Evolutionary conservation across 2,888 invertebrate species (phyloP).

Genomic region (Tachystola acroxantha): DNA sequence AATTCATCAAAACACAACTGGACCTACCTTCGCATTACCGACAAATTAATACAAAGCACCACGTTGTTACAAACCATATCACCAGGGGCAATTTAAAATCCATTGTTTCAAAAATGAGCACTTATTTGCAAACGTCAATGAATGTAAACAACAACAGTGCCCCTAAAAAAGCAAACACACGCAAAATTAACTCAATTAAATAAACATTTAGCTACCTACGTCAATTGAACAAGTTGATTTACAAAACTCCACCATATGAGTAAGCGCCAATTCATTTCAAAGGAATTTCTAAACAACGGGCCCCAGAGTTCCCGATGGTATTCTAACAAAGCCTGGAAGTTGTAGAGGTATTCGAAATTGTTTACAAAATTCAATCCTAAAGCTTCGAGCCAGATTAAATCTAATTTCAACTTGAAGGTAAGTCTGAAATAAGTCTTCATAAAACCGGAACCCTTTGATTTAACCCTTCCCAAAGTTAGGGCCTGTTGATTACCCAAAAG

Average conservation of each 20-base stretch:
- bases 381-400: slow-evolving; percentile 77
- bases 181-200: slow-evolving; percentile 54
- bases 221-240: slow-evolving; percentile 51
- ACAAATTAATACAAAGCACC: neutral
- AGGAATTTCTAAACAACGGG: slow-evolving; percentile 72
- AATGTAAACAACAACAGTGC: slow-evolving; percentile 14
- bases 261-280: slow-evolving; percentile 67
- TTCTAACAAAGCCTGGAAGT: slow-evolving; percentile 75
- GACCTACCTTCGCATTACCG: neutral
- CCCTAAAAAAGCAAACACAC: no score
- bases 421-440: slow-evolving; percentile 78
- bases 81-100: neutral
- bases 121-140: neutral
- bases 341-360: slow-evolving; percentile 76
- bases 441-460: slow-evolving; percentile 78
- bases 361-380: slow-evolving; percentile 78
- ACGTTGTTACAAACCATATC: neutral
- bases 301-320: slow-evolving; percentile 71
- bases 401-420: slow-evolving; percentile 78
- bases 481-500: slow-evolving; percentile 73
- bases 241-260: slow-evolving; percentile 61
- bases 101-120: neutral
- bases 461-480: slow-evolving; percentile 70
- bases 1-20: neutral
- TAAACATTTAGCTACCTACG: slow-evolving; percentile 41